Base-by-base conservation (phyloP, 1,140 invertebrate species). In the Artemia franciscana region DNA sequence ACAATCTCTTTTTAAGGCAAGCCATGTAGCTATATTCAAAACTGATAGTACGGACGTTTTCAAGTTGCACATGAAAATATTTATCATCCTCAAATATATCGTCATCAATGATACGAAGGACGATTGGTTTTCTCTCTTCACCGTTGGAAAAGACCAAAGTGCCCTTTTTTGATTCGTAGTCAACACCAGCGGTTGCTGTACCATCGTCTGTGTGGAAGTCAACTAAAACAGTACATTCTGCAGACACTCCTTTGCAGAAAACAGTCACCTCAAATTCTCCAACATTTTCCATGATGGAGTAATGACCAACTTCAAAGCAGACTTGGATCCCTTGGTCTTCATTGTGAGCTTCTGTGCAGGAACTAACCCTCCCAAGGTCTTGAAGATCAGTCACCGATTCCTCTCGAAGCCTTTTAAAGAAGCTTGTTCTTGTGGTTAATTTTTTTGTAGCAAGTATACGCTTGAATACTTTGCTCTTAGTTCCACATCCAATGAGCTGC, bases 41-140 rank as follows among this genome's bases (percentile, higher is more conserved):
- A 51, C 39, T 51, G 12, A 66, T 66, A 18, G 76, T 68, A 23
- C 80, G 71, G 9, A 81, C 68, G 70, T 84, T 83, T 63, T 72
- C 76, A 4, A 85, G 69, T 23, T 88, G 82, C 4, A 97, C 83
- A 73, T 92, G 97, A 74, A 99, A 98, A 73, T 97, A 91, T 76
- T 98, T 94, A 72, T 98, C 94, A 70, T 97, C 92, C 74, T 99
- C 95, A 72, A 98, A 99, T 1, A 98, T 84, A 63, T 99, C 94
- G 71, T 98, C 95, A 70, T 98, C 94, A 65, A 98, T 92, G 12
- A 98, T 89, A 70, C 90, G 85, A 21, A 95, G 77, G 24, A 77
- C 78, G 71, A 91, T 85, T n/a, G 79, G 83, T 73, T 93, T 90
- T 67, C 85, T 83, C 12, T 81, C 83, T 67, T 94, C 91, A 2